Conservation (phyloP, 2,888 invertebrate species). For the Poecilus cupreus region DNA sequence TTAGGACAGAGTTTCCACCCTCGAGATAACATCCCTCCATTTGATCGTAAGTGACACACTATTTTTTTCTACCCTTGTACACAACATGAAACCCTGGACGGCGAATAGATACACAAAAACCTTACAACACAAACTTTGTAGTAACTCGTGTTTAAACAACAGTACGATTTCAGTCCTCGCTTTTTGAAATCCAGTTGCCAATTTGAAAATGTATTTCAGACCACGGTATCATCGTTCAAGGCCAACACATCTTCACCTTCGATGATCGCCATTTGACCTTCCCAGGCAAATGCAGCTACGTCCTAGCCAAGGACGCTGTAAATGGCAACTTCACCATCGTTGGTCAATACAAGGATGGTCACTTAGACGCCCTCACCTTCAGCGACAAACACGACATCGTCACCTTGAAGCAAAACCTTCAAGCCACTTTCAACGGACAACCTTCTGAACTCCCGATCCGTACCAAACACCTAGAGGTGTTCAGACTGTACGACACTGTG, state of each 20-base stretch:
- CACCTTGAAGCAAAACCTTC: slow-evolving; percentile 74
- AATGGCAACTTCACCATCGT: slow-evolving; percentile 91
- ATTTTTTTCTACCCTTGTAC: no score
- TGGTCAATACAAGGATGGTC: slow-evolving; percentile 82
- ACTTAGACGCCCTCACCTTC: slow-evolving; percentile 80
- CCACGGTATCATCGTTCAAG: slow-evolving; percentile 83
- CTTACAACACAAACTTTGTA: no score
- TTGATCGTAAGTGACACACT: slow-evolving; percentile 77
- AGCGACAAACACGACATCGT: slow-evolving; percentile 81
- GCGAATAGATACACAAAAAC: no score
- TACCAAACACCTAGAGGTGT: slow-evolving; percentile 35
- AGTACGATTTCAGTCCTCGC: no score
- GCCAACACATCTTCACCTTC: slow-evolving; percentile 91
- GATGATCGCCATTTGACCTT: slow-evolving; percentile 88
- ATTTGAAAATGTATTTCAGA: slow-evolving; percentile 75
- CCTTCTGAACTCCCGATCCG: slow-evolving; percentile 69
- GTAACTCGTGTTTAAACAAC: no score
- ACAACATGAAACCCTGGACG: no score
- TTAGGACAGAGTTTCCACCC: slow-evolving; percentile 75
- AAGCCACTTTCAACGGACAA: slow-evolving; percentile 79
- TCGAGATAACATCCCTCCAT: slow-evolving; percentile 79
- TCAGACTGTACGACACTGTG: slow-evolving; percentile 73
- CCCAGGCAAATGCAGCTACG: slow-evolving; percentile 88
- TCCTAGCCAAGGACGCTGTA: slow-evolving; percentile 88
- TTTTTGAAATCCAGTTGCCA: no score